Base-by-base conservation (phyloP, 2,113 vertebrate species). In the Merops nubicus region DNA sequence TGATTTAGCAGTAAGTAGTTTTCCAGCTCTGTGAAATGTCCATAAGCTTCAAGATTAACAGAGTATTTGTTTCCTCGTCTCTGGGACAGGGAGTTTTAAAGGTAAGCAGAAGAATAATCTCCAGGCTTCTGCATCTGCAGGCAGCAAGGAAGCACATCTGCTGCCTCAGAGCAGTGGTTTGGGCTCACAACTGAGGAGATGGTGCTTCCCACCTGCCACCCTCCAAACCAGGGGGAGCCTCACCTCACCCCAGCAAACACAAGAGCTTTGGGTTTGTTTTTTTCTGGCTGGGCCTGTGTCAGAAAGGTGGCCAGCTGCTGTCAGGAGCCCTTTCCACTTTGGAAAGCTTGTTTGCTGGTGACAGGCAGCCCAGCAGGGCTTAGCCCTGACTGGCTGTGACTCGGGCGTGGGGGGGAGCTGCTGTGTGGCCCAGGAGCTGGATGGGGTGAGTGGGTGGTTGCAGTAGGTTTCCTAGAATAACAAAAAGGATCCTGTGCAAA, bases 1-100 rank as follows among this genome's bases (percentile, higher is more conserved):
- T 60, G 93, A 73, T 75, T 94, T 80, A 68, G 43, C n/a, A 69
- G 21, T 80, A 62, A 93, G 74, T 82, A 88, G 62, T 96, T 97
- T 93, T 91, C 88, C 92, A 88, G 62, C 53, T 82, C 85, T 93
- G 48, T 64, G 73, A 85, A 85, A 90, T 72, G 86, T 96, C 78
- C 5, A 2, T 87, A 88, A 68, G 10, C 67, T 59, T 93, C 31
- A 50, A 78, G 60, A 88, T 92, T 91, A 93, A 42, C 57, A 59
- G 59, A 67, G 20, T 73, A 25, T 91, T 91, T 91, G n/a, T 85
- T 94, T 88, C 76, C 75, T 62, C 7, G 3, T 85, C 70, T 85
- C 89, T 85, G 53, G 42, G 74, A 67, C 25, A 53, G n/a, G n/a
- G 59, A 89, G 60, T 73, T n/a, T n/a, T 69, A 57, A 76, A 77